Conservation (phyloP, 1,140 invertebrate species). For the Thaumetopoea pityocampa region DNA sequence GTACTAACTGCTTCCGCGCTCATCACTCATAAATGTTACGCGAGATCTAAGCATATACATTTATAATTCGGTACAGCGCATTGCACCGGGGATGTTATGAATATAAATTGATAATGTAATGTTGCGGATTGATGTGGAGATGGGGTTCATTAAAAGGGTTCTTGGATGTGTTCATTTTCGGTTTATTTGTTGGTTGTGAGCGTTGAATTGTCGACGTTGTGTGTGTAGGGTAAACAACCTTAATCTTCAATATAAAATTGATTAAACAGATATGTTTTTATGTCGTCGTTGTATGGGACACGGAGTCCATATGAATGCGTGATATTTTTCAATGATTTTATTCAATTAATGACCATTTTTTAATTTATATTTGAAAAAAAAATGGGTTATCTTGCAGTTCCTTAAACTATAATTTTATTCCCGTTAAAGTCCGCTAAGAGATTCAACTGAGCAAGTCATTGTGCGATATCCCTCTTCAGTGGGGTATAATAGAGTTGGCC, state of each 20-base stretch:
- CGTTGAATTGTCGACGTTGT: too few relatives aligned
- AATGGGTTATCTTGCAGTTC: too few relatives aligned
- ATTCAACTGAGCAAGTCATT: slow-evolving; percentile 32
- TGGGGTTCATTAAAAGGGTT: neutral
- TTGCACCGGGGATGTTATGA: slow-evolving; percentile 10
- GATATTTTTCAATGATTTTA: too few relatives aligned
- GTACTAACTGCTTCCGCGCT: neutral
- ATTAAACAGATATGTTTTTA: too few relatives aligned
- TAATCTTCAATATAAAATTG: too few relatives aligned
- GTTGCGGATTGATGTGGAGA: neutral
- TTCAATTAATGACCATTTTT: too few relatives aligned
- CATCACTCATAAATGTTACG: neutral
- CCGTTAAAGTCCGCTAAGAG: slow-evolving; percentile 14
- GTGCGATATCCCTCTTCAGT: slow-evolving; percentile 31
- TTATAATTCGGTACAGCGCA: slow-evolving; percentile 10
- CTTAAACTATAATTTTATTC: too few relatives aligned
- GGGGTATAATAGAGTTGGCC: slow-evolving; percentile 62
- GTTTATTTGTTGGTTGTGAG: neutral
- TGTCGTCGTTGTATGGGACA: too few relatives aligned
- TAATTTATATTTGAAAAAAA: too few relatives aligned
- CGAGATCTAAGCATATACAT: too few relatives aligned
- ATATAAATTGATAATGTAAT: slow-evolving; percentile 3
- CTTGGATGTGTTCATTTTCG: neutral
- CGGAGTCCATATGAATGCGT: too few relatives aligned
- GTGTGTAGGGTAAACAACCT: too few relatives aligned